A percentile compares a stretch with the other conserved stretches of the same genome.
Conservation (phyloP, 2,797 vertebrate genomes). For the Pangasius sanitwongsei region DNA sequence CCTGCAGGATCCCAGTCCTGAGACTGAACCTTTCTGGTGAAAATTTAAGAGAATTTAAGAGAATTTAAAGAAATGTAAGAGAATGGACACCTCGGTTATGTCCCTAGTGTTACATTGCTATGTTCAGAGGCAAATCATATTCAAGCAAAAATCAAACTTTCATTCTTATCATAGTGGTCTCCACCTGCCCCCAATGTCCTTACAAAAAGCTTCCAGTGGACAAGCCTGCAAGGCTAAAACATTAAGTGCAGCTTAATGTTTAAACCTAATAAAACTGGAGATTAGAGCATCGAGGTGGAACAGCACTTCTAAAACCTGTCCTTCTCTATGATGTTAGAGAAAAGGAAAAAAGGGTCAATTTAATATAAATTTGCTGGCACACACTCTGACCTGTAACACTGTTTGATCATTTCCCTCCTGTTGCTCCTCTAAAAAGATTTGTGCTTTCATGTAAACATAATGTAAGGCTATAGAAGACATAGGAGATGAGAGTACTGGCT, state of each 20-base stretch:
- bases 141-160: not conserved
- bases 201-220: not conserved
- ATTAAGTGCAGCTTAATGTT: not conserved
- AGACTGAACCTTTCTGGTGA: not conserved
- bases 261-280: slow-evolving; percentile 8
- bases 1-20: not conserved
- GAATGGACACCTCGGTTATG: not conserved
- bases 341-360: not conserved
- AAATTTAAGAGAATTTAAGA: too few species aligned
- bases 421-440: slow-evolving; percentile 40
- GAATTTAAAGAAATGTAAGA: too few species aligned
- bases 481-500: slow-evolving; percentile 31
- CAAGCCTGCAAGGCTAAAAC: not conserved
- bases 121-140: not conserved
- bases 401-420: slow-evolving; percentile 47
- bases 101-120: not conserved
- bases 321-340: not conserved
- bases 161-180: not conserved
- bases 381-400: slow-evolving; percentile 32
- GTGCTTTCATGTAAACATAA: not conserved
- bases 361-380: not conserved
- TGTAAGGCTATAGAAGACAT: not conserved
- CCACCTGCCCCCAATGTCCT: not conserved
- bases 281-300: not conserved
- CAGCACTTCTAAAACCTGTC: slow-evolving; percentile 2